These are phyloP conservation scores for Leptinotarsa tumamoca DNA, from an alignment of 2,888 invertebrate species.

Conservation along the genomic window DNA sequence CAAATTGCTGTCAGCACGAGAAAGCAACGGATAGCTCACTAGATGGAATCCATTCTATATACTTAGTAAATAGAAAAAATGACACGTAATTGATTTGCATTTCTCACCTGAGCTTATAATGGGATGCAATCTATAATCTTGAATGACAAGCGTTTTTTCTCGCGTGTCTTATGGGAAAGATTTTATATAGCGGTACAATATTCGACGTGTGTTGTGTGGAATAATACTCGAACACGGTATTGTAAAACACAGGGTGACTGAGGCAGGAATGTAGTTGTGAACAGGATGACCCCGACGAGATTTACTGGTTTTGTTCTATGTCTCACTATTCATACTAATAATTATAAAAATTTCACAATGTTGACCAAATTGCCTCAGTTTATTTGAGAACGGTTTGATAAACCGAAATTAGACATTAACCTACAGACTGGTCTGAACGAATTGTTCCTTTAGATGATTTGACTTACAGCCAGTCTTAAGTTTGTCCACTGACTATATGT, in stretches of 20 bases:
- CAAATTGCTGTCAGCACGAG: not conserved
- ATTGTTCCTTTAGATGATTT: no score
- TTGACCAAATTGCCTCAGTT: no score
- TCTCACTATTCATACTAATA: no score
- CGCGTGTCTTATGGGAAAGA: not conserved
- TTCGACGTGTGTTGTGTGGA: not conserved
- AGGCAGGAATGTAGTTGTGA: no score
- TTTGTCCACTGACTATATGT: no score
- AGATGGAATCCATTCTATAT: not conserved
- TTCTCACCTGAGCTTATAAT: slow-evolving; percentile 1
- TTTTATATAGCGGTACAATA: slow-evolving; percentile 1
- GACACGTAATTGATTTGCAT: slow-evolving; percentile 8
- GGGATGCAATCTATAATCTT: slow-evolving; percentile 14
- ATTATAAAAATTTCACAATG: no score
- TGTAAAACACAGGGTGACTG: not conserved
- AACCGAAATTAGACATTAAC: no score
- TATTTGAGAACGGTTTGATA: no score
- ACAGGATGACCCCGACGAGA: no score
- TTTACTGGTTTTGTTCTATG: no score
- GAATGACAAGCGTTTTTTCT: slow-evolving; percentile 19
- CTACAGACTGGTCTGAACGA: no score
- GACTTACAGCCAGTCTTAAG: no score
- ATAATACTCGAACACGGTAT: not conserved
- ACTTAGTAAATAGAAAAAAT: not conserved
- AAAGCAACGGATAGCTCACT: not conserved